phyloP scores from a whole-genome alignment of 2,888 invertebrate genomes.

The Microplitis deprimator region DNA sequence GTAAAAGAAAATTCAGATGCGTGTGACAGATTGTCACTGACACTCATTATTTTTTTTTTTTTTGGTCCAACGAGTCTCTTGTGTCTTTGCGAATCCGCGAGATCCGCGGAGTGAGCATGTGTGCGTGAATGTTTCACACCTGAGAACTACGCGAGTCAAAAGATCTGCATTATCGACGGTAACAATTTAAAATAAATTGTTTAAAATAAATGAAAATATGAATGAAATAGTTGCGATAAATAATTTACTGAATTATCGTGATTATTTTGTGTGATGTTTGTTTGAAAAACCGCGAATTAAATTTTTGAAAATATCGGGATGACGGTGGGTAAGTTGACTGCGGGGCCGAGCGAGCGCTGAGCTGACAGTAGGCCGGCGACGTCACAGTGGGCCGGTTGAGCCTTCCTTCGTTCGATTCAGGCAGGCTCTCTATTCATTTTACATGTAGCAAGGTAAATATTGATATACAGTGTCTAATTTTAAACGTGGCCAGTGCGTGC shows the following conservation, averaged over 20 bases:
- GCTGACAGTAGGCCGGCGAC: conserved; percentile 75
- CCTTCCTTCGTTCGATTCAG: conserved; percentile 70
- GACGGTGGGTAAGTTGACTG: conserved; percentile 71
- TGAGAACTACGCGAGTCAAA: conserved; percentile 67
- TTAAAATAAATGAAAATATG: neutral
- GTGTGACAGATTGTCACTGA: conserved; percentile 27
- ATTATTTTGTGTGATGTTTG: neutral
- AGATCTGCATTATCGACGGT: conserved; percentile 51
- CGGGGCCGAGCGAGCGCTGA: conserved; percentile 72
- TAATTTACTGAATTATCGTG: conserved; percentile 38
- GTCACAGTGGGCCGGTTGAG: conserved; percentile 74
- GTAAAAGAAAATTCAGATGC: conserved; percentile 24
- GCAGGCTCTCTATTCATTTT: conserved; percentile 71
- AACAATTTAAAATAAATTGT: conserved; percentile 21
- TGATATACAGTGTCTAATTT: conserved; percentile 60
- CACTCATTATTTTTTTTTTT: conserved; percentile 35
- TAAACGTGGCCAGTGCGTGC: conserved; percentile 55
- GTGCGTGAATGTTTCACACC: conserved; percentile 69
- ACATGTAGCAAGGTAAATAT: conserved; percentile 72
- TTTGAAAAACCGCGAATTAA: conserved; percentile 20
- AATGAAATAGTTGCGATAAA: conserved; percentile 30
- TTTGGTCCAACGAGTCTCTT: conserved; percentile 55
- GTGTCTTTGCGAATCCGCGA: conserved; percentile 54
- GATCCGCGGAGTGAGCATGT: conserved; percentile 54
- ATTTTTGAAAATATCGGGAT: conserved; percentile 42